These are phyloP conservation scores for Monochamus alternatus DNA, from an alignment of 2,888 invertebrate species.

Conservation along the genomic window DNA sequence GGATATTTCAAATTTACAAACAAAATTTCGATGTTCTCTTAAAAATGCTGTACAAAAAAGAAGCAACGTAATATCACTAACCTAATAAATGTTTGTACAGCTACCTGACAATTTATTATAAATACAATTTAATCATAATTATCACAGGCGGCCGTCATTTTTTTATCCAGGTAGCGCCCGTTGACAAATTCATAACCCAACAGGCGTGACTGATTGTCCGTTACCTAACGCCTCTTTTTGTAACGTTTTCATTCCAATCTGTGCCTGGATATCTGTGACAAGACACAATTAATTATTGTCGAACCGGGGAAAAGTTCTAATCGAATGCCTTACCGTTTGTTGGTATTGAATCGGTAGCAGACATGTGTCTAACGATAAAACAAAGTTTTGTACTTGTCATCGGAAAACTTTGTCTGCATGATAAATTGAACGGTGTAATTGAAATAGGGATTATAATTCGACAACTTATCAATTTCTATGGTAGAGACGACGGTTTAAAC, in stretches of 20 bases:
- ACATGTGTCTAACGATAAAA: slow-evolving; percentile 51
- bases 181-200: slow-evolving; percentile 34
- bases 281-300: slow-evolving; percentile 53
- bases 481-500: background rate
- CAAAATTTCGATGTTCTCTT: too few relatives aligned
- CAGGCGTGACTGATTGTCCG: slow-evolving; percentile 35
- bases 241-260: slow-evolving; percentile 32
- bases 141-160: background rate
- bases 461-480: slow-evolving; percentile 48
- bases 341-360: slow-evolving; percentile 49
- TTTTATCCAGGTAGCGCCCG: background rate
- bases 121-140: too few relatives aligned
- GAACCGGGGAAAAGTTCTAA: slow-evolving; percentile 50
- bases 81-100: too few relatives aligned
- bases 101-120: too few relatives aligned
- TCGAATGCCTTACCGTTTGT: slow-evolving; percentile 51
- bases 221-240: slow-evolving; percentile 29
- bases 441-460: slow-evolving; percentile 57
- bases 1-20: too few relatives aligned
- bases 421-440: slow-evolving; percentile 58
- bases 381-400: slow-evolving; percentile 56
- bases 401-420: slow-evolving; percentile 56
- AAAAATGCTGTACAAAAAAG: too few relatives aligned
- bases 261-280: slow-evolving; percentile 41
- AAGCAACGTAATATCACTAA: too few relatives aligned